Conservation (phyloP, 92 coral and sea anemone species). For the Porites lobata region DNA sequence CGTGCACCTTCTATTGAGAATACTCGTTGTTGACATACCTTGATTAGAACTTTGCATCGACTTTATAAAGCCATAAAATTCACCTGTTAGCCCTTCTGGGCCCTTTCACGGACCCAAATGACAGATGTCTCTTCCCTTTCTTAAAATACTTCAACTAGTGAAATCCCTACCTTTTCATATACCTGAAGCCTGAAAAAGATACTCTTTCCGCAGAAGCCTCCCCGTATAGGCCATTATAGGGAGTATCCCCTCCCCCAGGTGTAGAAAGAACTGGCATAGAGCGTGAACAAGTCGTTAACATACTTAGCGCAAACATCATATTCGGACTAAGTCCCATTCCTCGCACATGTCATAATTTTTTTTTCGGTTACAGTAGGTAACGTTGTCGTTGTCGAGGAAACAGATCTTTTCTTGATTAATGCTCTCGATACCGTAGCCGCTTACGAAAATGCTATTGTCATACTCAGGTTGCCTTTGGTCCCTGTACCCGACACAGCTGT, state of each 20-base stretch:
- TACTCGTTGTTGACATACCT: conserved; percentile 7
- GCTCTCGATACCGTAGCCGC: no score
- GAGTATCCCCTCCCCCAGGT: conserved; percentile 1
- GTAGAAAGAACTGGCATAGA: neutral
- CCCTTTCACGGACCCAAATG: conserved; percentile 9
- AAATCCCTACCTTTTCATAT: neutral
- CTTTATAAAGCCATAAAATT: conserved; percentile 6
- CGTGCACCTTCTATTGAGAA: conserved; percentile 1
- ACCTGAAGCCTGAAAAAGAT: conserved; percentile 12
- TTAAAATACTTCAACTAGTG: no score
- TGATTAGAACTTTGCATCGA: conserved; percentile 5
- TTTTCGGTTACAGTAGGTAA: no score
- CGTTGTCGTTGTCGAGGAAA: no score
- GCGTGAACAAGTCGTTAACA: no score
- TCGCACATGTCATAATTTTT: no score
- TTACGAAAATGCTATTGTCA: no score
- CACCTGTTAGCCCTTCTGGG: neutral
- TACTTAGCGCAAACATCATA: no score
- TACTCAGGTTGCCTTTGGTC: conserved; percentile 13
- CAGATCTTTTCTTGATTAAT: no score
- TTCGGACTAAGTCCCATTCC: no score
- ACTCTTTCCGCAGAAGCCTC: neutral
- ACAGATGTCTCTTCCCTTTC: neutral
- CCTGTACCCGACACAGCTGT: conserved; percentile 17
- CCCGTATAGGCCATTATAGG: conserved; percentile 10